Evolutionary conservation across 2,888 invertebrate species (phyloP).

Genomic region (Artemia sinica): DNA sequence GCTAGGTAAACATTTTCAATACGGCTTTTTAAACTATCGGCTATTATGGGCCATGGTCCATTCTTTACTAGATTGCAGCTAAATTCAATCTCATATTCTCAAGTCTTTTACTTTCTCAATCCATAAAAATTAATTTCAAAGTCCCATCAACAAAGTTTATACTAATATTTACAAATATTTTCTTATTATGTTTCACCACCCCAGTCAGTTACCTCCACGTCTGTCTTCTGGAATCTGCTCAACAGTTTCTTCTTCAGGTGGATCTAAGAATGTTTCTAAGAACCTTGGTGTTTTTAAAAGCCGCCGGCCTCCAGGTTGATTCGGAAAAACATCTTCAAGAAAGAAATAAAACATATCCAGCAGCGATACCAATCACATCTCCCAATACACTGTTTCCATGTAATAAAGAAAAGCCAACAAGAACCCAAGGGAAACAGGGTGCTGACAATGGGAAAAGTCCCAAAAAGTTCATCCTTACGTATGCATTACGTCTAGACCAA

Average conservation of each 20-base stretch:
- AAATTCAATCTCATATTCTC: too few species aligned
- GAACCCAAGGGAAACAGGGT: slow-evolving; percentile 93
- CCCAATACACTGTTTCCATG: slow-evolving; percentile 91
- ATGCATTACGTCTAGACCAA: slow-evolving; percentile 91
- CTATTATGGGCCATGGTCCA: too few species aligned
- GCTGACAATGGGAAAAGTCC: slow-evolving; percentile 90
- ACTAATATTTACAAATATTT: too few species aligned
- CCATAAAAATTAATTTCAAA: too few species aligned
- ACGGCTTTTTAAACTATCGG: too few species aligned
- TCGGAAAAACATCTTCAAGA: slow-evolving; percentile 90
- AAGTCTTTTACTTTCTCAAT: too few species aligned
- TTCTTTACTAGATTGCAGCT: too few species aligned
- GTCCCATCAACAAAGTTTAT: too few species aligned
- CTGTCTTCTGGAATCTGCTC: slow-evolving; percentile 67
- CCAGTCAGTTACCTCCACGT: slow-evolving; percentile 78
- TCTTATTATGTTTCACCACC: slow-evolving; percentile 32
- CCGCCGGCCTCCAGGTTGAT: slow-evolving; percentile 74
- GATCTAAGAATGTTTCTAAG: slow-evolving; percentile 71
- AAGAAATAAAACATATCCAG: slow-evolving; percentile 97
- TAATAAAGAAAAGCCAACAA: slow-evolving; percentile 85
- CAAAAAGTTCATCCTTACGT: slow-evolving; percentile 93
- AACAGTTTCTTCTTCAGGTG: slow-evolving; percentile 60
- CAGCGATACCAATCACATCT: slow-evolving; percentile 93
- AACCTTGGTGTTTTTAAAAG: slow-evolving; percentile 75
- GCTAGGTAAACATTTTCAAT: too few species aligned